Evolutionary conservation across 2,888 invertebrate genomes (phyloP).

Genomic region (Andricus curvator): DNA sequence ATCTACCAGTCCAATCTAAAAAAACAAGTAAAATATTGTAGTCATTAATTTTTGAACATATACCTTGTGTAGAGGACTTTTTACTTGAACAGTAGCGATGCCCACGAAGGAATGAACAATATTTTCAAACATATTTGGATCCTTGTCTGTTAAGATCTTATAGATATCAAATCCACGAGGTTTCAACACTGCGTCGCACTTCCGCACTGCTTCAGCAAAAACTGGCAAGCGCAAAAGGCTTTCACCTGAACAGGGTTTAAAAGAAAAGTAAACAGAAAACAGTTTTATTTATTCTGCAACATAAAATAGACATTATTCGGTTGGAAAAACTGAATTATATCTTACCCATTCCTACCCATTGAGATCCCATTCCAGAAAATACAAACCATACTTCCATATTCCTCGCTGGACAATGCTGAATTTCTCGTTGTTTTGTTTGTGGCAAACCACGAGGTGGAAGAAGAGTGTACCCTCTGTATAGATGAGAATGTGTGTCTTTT

Average conservation of each 20-base stretch:
- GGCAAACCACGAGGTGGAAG: conserved; percentile 73
- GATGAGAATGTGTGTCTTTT: conserved; percentile 81
- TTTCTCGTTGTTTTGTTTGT: conserved; percentile 70
- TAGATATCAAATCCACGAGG: conserved; percentile 84
- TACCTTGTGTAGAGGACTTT: no score
- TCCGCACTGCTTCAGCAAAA: no score
- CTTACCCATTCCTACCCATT: conserved; percentile 40
- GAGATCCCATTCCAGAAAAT: conserved; percentile 93
- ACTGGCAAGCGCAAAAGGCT: no score
- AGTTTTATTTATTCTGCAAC: no score
- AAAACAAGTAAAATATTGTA: no score
- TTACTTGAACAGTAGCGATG: conserved; percentile 85
- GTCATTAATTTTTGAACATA: no score
- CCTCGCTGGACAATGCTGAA: conserved; percentile 82
- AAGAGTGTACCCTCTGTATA: conserved; percentile 88
- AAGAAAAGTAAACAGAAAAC: no score
- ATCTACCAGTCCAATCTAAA: no score
- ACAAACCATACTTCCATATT: conserved; percentile 90
- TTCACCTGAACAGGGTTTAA: no score
- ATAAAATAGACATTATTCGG: no score
- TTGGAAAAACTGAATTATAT: conserved; percentile 39
- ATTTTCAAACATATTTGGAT: conserved; percentile 84
- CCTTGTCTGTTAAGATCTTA: conserved; percentile 82
- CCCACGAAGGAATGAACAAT: conserved; percentile 87
- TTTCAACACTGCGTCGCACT: conserved; percentile 72